Evolutionary conservation across 2,797 vertebrate genomes (phyloP), one percentile per base, ranked within the genome.

Genomic region (Strix occidentalis): DNA sequence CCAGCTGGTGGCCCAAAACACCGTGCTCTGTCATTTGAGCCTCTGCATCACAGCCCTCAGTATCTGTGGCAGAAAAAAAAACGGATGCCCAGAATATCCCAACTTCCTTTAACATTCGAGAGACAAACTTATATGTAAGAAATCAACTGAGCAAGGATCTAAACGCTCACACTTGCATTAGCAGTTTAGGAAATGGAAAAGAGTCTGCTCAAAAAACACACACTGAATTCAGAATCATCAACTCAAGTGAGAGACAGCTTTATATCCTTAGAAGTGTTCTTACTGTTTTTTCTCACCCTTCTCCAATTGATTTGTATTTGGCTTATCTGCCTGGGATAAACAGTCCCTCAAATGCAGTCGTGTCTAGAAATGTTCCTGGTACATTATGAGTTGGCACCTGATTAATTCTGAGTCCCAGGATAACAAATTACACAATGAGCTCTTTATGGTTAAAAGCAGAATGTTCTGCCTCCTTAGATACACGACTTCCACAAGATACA

Each of bases 1-100:
- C 84, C 90, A 96, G 89, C 84, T 69, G 68, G 93, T 54, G 65
- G 45, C 87, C 43, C 41, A 56, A 87, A 85, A 57, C 79, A 53
- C 69, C 4, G 0, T 50, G 71, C 82, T 72, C 41, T 78, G 70
- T 93, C 61, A 91, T 93, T 56, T 80, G 68, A 83, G 84, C 48
- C 60, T 80, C 91, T 58, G 24, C 43, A 86, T 48, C 72, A 48
- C 50, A 79, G 71, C 33, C 28, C 33, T 43, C 56, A 33, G 0
- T 43, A 68, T 33, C 75, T 8, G 11, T 31, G 23, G 64, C 68
- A 90, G 43, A 76, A 16, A 80, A 76, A 88, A 50, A 5, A 3
- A 9, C 2, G 1, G 2, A 48, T 53, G 35, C 28, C 43, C n/a
- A 43, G 28, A 70, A 69, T 14, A 90, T 37, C n/a, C 16, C 33